Conservation (phyloP, 1,140 invertebrate genomes). For the Ostrea denselamellosa region DNA sequence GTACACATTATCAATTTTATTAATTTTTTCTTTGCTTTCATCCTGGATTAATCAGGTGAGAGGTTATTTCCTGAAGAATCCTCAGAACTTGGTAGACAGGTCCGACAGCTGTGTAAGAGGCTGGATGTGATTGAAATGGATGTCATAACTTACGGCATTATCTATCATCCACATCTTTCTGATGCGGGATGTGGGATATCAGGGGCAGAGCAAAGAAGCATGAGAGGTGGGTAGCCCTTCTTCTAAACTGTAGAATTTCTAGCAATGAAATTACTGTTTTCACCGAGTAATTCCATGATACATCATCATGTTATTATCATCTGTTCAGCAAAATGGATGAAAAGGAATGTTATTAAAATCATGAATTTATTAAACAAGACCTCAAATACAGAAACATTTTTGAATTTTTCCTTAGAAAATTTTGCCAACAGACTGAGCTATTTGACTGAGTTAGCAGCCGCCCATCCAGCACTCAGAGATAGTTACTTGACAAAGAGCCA, state of each 20-base stretch:
- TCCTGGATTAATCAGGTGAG: constrained; percentile 19
- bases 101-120: constrained; percentile 55
- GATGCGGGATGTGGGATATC: constrained; percentile 65
- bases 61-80: constrained; percentile 59
- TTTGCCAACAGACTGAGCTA: constrained; percentile 65
- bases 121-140: constrained; percentile 65
- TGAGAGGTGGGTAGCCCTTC: constrained; percentile 61
- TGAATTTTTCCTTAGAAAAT: constrained; percentile 59
- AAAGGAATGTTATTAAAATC: too few relatives aligned
- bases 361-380: too few relatives aligned
- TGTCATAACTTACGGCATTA: constrained; percentile 69
- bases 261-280: too few relatives aligned
- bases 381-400: too few relatives aligned
- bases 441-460: constrained; percentile 65
- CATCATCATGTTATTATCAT: too few relatives aligned
- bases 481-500: constrained; percentile 71
- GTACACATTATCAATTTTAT: too few relatives aligned
- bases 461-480: constrained; percentile 70
- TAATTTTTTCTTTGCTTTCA: too few relatives aligned
- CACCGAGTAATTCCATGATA: too few relatives aligned
- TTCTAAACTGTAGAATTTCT: too few relatives aligned
- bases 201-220: constrained; percentile 66
- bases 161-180: constrained; percentile 68
- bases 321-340: too few relatives aligned
- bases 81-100: constrained; percentile 59